Conservation (phyloP, 2,888 invertebrate species). For the Mesoligia furuncula region DNA sequence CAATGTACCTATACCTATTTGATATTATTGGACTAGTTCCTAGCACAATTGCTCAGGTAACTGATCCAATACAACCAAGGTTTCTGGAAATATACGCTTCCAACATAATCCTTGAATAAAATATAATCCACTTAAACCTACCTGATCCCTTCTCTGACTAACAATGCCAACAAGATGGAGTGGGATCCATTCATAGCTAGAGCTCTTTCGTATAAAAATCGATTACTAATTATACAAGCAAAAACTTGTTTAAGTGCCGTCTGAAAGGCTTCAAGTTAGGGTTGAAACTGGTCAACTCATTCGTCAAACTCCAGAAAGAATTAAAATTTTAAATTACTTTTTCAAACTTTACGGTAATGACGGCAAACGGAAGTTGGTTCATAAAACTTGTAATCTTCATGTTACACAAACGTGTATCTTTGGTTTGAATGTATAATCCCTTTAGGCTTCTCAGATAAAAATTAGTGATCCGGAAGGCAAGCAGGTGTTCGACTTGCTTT, state of each 20-base stretch:
- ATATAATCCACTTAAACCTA: conserved; percentile 18
- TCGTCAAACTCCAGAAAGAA: conserved; percentile 52
- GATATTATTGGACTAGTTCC: background rate
- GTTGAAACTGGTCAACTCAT: conserved; percentile 51
- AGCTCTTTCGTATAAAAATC: conserved; percentile 18
- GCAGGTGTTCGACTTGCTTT: conserved; percentile 8
- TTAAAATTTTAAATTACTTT: conserved; percentile 61
- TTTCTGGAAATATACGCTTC: conserved; percentile 12
- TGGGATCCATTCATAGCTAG: background rate
- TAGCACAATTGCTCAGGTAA: background rate
- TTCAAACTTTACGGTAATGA: conserved; percentile 46
- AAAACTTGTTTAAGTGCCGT: conserved; percentile 42
- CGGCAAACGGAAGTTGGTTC: conserved; percentile 19
- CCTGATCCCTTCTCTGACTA: background rate
- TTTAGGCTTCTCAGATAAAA: conserved; percentile 1
- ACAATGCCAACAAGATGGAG: conserved; percentile 21
- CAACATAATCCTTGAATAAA: conserved; percentile 5
- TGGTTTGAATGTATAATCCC: conserved; percentile 14
- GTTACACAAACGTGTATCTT: conserved; percentile 20
- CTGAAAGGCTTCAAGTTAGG: conserved; percentile 44
- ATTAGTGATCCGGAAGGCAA: conserved; percentile 3
- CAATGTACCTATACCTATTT: background rate
- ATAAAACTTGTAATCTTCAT: conserved; percentile 24
- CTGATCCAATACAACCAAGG: background rate
- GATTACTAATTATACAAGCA: conserved; percentile 36